These are phyloP conservation scores for Eupeodes luniger DNA, from an alignment of 2,888 invertebrate species.

Conservation along the genomic window DNA sequence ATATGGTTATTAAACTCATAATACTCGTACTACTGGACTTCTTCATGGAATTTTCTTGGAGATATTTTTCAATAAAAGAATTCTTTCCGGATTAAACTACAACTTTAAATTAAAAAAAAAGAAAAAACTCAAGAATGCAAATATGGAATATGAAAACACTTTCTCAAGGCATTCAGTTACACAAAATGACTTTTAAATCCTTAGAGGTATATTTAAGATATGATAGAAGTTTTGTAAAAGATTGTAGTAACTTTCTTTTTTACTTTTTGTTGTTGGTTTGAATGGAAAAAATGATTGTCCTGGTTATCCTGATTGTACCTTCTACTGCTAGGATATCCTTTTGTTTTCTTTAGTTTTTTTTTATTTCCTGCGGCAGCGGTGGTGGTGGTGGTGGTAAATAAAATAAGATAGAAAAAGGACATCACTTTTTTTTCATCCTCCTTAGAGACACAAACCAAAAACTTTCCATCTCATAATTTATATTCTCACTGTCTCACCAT, in stretches of 20 bases:
- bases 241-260: conserved; percentile 25
- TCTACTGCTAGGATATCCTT: conserved; percentile 26
- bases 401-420: conserved; percentile 5
- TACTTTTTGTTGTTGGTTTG: not conserved
- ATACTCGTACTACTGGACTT: no score
- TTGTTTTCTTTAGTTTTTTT: conserved; percentile 34
- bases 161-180: conserved; percentile 2
- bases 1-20: no score
- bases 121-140: not conserved
- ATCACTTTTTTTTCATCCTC: not conserved
- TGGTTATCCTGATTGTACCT: conserved; percentile 39
- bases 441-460: not conserved
- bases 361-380: not conserved
- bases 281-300: conserved; percentile 49
- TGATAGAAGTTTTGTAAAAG: not conserved
- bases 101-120: conserved; percentile 1
- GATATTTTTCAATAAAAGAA: not conserved
- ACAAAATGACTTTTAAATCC: conserved; percentile 18
- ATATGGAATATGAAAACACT: not conserved
- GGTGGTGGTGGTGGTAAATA: not conserved
- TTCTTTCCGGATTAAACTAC: not conserved
- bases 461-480: conserved; percentile 65
- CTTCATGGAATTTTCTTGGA: no score
- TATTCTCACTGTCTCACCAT: conserved; percentile 13
- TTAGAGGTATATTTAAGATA: not conserved